A percentile compares a stretch with the other conserved stretches of the same genome.
Evolutionary conservation across 2,113 vertebrate genomes (phyloP).

Genomic region (Azemiops feae): DNA sequence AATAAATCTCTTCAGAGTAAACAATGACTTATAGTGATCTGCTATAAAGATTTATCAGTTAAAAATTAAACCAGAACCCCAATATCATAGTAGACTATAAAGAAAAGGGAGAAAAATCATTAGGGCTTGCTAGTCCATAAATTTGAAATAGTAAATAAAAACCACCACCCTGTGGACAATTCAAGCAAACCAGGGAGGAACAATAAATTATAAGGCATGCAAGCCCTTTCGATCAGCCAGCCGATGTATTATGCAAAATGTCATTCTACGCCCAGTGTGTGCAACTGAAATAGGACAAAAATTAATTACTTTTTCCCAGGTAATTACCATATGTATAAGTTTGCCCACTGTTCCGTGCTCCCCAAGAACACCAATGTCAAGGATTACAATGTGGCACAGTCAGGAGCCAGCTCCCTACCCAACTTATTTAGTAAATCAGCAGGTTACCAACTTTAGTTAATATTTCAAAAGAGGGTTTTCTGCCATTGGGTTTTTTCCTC

Average conservation of each 20-base stretch:
- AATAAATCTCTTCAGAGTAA: background rate
- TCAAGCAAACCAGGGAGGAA: slow-evolving; percentile 8
- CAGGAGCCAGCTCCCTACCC: background rate
- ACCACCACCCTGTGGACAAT: slow-evolving; percentile 14
- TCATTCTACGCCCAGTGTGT: slow-evolving; percentile 28
- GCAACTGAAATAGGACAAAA: slow-evolving; percentile 28
- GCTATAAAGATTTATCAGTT: background rate
- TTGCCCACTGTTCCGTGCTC: slow-evolving; percentile 15
- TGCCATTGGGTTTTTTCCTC: background rate
- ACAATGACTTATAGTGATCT: background rate
- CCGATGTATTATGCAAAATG: slow-evolving; percentile 19
- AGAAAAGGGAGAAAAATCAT: background rate
- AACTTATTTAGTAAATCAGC: slow-evolving; percentile 28
- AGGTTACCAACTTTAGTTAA: slow-evolving; percentile 10
- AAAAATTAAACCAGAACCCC: slow-evolving; percentile 10
- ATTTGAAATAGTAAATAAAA: slow-evolving; percentile 25
- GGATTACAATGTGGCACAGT: slow-evolving; percentile 1
- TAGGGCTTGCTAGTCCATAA: slow-evolving; percentile 12
- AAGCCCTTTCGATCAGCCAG: slow-evolving; percentile 23
- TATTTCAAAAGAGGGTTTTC: slow-evolving; percentile 15
- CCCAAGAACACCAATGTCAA: slow-evolving; percentile 17
- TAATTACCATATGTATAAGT: slow-evolving; percentile 40
- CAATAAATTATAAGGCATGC: slow-evolving; percentile 18
- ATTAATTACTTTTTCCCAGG: slow-evolving; percentile 30
- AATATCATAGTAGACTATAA: background rate